phyloP scores from a whole-genome alignment of 2,888 invertebrate species.

The Drosophila diplacantha region DNA sequence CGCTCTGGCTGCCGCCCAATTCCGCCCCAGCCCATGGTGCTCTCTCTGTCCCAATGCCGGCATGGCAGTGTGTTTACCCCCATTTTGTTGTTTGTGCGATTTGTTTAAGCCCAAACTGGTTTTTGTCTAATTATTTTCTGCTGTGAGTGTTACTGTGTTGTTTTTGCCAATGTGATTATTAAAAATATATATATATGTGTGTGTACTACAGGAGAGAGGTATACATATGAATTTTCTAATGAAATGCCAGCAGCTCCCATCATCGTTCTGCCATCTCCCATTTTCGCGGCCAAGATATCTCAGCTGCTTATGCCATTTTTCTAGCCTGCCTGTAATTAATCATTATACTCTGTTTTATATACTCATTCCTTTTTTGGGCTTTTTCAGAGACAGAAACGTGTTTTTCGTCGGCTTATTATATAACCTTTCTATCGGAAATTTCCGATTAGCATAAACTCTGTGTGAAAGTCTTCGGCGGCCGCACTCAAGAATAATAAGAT shows the following conservation, averaged over 20 bases:
- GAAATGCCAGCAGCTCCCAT: constrained; percentile 48
- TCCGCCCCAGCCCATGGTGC: constrained; percentile 15
- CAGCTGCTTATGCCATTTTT: constrained; percentile 59
- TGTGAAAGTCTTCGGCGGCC: constrained; percentile 54
- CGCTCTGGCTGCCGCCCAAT: constrained; percentile 21
- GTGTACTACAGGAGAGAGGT: constrained; percentile 7
- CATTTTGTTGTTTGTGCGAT: constrained; percentile 52
- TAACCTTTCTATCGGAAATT: constrained; percentile 40
- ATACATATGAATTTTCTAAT: constrained; percentile 48
- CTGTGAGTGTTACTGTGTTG: constrained; percentile 39
- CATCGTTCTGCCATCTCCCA: constrained; percentile 36
- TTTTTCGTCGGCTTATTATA: constrained; percentile 36
- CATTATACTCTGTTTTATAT: constrained; percentile 44
- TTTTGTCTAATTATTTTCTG: constrained; percentile 66
- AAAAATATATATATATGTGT: constrained; percentile 32
- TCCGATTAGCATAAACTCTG: constrained; percentile 32
- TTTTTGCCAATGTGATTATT: constrained; percentile 45
- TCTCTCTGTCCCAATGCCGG: constrained; percentile 21
- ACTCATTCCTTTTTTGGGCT: constrained; percentile 12
- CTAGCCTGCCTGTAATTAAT: constrained; percentile 62
- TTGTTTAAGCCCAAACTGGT: constrained; percentile 65
- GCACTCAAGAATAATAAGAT: constrained; percentile 19
- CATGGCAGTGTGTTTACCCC: constrained; percentile 40
- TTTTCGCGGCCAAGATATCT: constrained; percentile 40
- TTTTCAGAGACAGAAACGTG: constrained; percentile 34